These are phyloP conservation scores for Rhinatrema bivittatum DNA, from an alignment of 2,797 vertebrate genomes.

Conservation along the genomic window DNA sequence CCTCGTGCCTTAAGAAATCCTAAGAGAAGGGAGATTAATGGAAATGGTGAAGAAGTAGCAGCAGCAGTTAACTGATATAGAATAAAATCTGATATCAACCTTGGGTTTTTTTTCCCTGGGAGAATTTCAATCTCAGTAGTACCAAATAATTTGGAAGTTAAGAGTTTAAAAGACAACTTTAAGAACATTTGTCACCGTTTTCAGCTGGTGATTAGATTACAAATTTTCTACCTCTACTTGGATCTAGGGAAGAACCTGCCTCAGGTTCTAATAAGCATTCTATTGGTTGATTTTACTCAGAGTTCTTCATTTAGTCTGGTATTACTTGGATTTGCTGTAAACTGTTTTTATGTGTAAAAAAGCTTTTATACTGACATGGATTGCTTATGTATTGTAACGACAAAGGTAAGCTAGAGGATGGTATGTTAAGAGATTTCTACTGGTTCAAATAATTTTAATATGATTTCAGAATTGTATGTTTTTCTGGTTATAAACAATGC, in stretches of 20 bases:
- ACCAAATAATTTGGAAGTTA: conserved; percentile 30
- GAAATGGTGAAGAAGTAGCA: conserved; percentile 48
- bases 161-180: conserved; percentile 26
- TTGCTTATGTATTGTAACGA: conserved; percentile 87
- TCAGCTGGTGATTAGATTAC: conserved; percentile 20
- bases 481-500: too few species aligned
- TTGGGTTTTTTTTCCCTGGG: conserved; percentile 30
- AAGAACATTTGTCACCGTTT: conserved; percentile 27
- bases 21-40: conserved; percentile 47
- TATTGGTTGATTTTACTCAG: conserved; percentile 8
- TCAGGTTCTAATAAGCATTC: conserved; percentile 23
- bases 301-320: conserved; percentile 22
- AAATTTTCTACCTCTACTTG: conserved; percentile 40
- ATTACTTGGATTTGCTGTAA: conserved; percentile 36
- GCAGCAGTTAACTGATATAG: conserved; percentile 44
- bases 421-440: too few species aligned
- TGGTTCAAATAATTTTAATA: too few species aligned
- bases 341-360: conserved; percentile 47
- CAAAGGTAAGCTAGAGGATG: conserved; percentile 71
- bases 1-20: conserved; percentile 40
- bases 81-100: conserved; percentile 39
- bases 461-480: too few species aligned
- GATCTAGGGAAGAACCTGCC: conserved; percentile 34
- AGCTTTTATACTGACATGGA: conserved; percentile 68
- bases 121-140: conserved; percentile 40